A percentile compares a stretch with the other conserved stretches of the same genome.
Evolutionary conservation across 2,888 invertebrate genomes (phyloP).

Genomic region (Cabera pusaria): DNA sequence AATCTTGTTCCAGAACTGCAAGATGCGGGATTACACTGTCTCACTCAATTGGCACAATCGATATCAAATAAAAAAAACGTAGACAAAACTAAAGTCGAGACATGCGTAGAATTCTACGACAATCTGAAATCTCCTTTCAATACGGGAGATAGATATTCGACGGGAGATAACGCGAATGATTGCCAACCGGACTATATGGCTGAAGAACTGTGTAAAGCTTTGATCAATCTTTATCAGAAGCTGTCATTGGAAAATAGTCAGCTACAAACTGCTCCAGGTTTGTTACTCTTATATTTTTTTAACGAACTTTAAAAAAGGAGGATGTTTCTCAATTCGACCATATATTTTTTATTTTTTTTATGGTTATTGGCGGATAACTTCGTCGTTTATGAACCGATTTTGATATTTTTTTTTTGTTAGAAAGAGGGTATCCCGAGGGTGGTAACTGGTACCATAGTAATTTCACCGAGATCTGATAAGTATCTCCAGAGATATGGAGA

Average conservation of each 20-base stretch:
- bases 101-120: conserved; percentile 53
- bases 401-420: too few relatives aligned
- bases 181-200: conserved; percentile 67
- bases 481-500: too few relatives aligned
- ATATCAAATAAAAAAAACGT: conserved; percentile 43
- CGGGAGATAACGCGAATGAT: conserved; percentile 43
- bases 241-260: conserved; percentile 49
- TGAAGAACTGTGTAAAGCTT: conserved; percentile 59
- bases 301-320: too few relatives aligned
- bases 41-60: conserved; percentile 59
- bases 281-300: too few relatives aligned
- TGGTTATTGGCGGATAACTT: too few relatives aligned
- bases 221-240: conserved; percentile 55
- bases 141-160: conserved; percentile 32
- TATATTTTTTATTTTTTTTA: too few relatives aligned
- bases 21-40: conserved; percentile 58
- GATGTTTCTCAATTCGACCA: too few relatives aligned
- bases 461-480: too few relatives aligned
- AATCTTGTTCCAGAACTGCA: conserved; percentile 63
- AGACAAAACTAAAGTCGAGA: conserved; percentile 47
- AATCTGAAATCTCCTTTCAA: conserved; percentile 49
- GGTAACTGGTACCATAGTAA: too few relatives aligned
- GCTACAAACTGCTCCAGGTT: conserved; percentile 57
- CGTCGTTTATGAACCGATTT: too few relatives aligned
- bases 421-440: too few relatives aligned